These are phyloP conservation scores for Metridium senile DNA, from an alignment of 92 coral and sea anemone species.

Conservation along the genomic window DNA sequence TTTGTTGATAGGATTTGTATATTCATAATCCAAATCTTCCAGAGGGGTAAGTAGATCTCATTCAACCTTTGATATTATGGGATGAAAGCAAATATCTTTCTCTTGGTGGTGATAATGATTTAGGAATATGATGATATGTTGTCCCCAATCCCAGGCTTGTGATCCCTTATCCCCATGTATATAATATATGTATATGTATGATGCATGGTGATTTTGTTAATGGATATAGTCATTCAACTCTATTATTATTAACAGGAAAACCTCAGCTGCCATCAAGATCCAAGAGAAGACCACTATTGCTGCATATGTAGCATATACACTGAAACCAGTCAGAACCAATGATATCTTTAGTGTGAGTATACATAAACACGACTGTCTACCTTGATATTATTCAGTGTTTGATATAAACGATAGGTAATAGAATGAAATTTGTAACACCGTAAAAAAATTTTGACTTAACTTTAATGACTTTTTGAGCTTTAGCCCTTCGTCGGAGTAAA, in stretches of 20 bases:
- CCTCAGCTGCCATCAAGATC: constrained; percentile 77
- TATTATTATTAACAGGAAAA: constrained; percentile 49
- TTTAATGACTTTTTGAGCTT: too few species aligned
- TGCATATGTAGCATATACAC: constrained; percentile 87
- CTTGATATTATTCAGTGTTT: neutral
- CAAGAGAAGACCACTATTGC: constrained; percentile 88
- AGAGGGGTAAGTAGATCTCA: constrained; percentile 98
- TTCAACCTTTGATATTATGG: too few species aligned
- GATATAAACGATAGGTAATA: too few species aligned
- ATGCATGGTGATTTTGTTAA: too few species aligned
- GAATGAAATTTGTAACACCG: too few species aligned
- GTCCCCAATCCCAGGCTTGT: too few species aligned
- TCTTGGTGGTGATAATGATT: too few species aligned
- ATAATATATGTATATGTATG: too few species aligned
- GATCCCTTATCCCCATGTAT: neutral
- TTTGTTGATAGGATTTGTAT: constrained; percentile 70
- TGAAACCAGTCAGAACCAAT: constrained; percentile 82
- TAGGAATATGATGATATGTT: too few species aligned
- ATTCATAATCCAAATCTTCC: constrained; percentile 87
- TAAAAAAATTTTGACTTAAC: too few species aligned
- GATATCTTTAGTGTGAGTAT: constrained; percentile 91
- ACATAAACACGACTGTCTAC: neutral
- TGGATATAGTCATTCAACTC: neutral
- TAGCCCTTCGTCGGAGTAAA: too few species aligned
- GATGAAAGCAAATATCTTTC: too few species aligned